Conservation (phyloP, 2,113 vertebrate species). For the Myrmecophaga tridactyla region DNA sequence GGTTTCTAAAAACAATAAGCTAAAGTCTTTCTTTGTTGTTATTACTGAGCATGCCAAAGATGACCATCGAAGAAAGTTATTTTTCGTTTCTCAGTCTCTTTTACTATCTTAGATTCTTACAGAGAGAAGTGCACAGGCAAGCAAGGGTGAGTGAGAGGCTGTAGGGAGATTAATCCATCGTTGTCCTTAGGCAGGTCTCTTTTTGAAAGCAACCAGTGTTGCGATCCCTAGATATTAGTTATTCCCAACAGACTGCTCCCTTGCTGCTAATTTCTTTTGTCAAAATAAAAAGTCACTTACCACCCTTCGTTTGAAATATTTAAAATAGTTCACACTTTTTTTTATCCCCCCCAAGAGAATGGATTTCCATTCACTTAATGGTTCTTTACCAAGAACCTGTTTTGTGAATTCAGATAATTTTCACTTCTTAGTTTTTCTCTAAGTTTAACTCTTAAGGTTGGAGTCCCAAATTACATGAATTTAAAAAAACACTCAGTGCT, state of each 20-base stretch:
- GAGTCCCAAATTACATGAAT: background rate
- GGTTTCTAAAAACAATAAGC: constrained; percentile 34
- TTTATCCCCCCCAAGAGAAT: background rate
- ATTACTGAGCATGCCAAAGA: background rate
- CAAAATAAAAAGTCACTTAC: constrained; percentile 26
- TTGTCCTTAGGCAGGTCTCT: too few relatives aligned
- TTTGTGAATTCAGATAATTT: constrained; percentile 44
- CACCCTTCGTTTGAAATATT: background rate
- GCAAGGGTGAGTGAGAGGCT: background rate
- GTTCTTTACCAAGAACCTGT: constrained; percentile 4
- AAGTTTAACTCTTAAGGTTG: background rate
- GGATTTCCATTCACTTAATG: background rate
- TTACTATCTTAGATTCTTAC: background rate
- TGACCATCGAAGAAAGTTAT: background rate
- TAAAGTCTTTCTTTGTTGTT: constrained; percentile 24
- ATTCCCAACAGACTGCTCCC: background rate
- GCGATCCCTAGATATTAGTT: background rate
- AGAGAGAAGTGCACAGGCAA: background rate
- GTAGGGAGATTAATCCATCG: background rate
- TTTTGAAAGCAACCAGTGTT: background rate
- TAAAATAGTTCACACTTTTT: background rate
- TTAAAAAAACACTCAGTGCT: background rate
- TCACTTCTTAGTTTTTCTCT: constrained; percentile 20
- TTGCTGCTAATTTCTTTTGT: constrained; percentile 51
- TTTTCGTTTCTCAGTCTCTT: background rate